These are phyloP conservation scores for Aepyceros melampus DNA, from an alignment of 2,113 vertebrate species.

Conservation along the genomic window DNA sequence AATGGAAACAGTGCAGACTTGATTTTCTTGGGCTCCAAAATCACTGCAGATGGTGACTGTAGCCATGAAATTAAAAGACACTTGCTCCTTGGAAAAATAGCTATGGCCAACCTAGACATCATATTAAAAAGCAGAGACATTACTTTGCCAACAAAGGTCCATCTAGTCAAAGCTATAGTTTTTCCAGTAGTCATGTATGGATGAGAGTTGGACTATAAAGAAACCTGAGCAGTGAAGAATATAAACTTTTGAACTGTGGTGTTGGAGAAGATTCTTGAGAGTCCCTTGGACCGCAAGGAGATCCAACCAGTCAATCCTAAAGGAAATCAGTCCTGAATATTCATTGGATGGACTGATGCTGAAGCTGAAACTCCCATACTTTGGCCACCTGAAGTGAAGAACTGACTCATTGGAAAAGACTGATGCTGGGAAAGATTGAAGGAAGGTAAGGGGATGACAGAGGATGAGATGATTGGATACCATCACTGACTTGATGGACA, in stretches of 20 bases:
- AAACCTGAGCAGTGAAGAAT: neutral
- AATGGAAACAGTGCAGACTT: neutral
- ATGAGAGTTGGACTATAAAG: neutral
- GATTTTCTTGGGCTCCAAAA: neutral
- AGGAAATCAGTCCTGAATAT: neutral
- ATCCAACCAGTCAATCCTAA: neutral
- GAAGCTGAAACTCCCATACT: neutral
- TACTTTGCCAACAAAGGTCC: accelerated
- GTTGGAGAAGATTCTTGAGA: neutral
- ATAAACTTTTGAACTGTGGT: neutral
- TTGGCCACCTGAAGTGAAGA: neutral
- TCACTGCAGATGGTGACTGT: neutral
- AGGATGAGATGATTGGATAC: neutral
- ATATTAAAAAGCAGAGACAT: neutral
- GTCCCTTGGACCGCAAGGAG: neutral
- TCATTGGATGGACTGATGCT: neutral
- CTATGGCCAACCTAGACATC: neutral
- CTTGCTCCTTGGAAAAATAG: neutral
- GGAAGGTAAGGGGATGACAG: neutral
- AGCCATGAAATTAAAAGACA: neutral
- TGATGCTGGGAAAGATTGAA: neutral
- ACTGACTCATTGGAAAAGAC: neutral
- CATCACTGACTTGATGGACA: neutral
- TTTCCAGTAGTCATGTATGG: neutral
- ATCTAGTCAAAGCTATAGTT: neutral